Conservation (phyloP, 2,797 vertebrate species). For the Anguilla anguilla region DNA sequence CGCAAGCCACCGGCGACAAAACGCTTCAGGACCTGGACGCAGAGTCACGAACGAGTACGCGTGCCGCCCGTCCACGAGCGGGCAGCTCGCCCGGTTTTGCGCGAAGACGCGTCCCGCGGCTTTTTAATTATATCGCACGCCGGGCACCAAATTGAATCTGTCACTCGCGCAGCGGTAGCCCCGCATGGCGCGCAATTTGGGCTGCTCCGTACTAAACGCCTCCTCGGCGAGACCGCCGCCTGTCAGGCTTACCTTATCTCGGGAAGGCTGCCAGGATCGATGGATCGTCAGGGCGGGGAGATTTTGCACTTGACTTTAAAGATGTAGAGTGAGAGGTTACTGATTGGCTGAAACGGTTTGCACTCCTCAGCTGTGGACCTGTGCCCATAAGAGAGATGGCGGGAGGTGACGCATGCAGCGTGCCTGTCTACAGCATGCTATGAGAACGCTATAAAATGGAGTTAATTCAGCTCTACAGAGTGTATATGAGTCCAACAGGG, state of each 20-base stretch:
- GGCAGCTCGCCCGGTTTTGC: background rate
- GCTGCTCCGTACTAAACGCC: background rate
- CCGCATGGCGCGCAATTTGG: background rate
- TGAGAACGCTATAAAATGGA: background rate
- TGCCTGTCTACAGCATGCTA: background rate
- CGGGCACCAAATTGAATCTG: background rate
- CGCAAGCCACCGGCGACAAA: background rate
- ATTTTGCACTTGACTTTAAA: background rate
- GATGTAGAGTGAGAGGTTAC: background rate
- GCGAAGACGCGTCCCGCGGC: background rate
- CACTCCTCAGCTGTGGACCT: background rate
- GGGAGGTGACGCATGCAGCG: background rate
- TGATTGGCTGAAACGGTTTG: background rate
- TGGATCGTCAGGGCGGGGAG: background rate
- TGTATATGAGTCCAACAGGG: background rate
- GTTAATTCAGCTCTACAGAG: background rate
- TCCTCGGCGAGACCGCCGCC: background rate
- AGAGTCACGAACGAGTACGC: background rate
- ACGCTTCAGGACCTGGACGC: background rate
- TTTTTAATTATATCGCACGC: slow-evolving; percentile 9
- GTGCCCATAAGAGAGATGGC: background rate
- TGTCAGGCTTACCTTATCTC: background rate
- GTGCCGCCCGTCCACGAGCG: background rate
- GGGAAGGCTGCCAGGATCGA: slow-evolving; percentile 4
- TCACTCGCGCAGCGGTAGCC: slow-evolving; percentile 15